Evolutionary conservation across 1,140 invertebrate species (phyloP).

Genomic region (Drosophila pseudoananassae): DNA sequence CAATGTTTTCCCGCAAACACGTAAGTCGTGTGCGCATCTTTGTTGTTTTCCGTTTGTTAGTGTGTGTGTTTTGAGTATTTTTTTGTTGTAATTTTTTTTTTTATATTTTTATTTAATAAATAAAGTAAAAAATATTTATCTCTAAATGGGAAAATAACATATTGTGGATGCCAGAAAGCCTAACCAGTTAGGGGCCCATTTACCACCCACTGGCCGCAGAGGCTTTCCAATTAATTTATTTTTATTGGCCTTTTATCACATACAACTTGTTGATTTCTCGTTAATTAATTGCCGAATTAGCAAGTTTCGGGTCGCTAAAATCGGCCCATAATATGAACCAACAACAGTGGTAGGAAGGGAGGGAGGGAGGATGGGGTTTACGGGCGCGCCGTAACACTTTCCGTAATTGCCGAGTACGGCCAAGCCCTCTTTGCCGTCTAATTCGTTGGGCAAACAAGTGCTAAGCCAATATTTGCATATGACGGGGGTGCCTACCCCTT

Average conservation of each 20-base stretch:
- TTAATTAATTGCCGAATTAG: constrained; percentile 72
- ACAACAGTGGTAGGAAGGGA: no score
- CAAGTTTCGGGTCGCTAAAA: constrained; percentile 6
- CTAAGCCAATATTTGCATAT: constrained; percentile 51
- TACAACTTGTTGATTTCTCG: constrained; percentile 14
- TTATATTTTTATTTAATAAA: background rate
- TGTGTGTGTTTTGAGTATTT: background rate
- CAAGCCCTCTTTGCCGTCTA: constrained; percentile 34
- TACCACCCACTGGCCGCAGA: background rate
- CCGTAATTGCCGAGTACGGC: constrained; percentile 29
- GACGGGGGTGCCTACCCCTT: no score
- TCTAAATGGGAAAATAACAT: background rate
- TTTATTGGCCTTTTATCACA: constrained; percentile 57
- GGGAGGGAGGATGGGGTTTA: constrained; percentile 7
- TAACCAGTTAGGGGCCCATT: no score
- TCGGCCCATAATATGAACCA: background rate
- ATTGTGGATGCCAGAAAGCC: background rate
- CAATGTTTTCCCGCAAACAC: background rate
- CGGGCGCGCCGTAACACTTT: constrained; percentile 10
- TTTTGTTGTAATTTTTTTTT: background rate
- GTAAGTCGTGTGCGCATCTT: constrained; percentile 3
- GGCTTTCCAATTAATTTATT: constrained; percentile 19
- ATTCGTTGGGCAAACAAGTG: constrained; percentile 39
- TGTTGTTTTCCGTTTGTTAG: background rate
- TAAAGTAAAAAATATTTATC: background rate